Evolutionary conservation across 2,888 invertebrate species (phyloP).

Genomic region (Epistrophe grossulariae): DNA sequence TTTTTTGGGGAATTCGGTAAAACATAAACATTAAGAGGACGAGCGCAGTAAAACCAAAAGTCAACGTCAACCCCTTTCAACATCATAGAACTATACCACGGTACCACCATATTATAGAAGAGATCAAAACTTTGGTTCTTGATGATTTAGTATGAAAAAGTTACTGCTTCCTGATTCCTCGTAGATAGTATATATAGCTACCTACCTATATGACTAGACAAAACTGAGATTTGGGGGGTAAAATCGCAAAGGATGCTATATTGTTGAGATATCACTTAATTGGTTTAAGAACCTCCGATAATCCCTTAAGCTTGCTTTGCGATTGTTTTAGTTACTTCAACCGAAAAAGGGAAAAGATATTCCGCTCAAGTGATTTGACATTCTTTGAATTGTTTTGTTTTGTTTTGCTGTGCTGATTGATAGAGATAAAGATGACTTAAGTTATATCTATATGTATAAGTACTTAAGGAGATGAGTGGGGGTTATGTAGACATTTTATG

Average conservation of each 20-base stretch:
- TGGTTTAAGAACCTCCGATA: slow-evolving; percentile 42
- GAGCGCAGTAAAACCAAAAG: not conserved
- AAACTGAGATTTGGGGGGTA: not conserved
- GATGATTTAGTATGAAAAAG: slow-evolving; percentile 1
- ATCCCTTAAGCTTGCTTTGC: slow-evolving; percentile 59
- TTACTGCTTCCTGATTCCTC: slow-evolving; percentile 6
- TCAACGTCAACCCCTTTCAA: not conserved
- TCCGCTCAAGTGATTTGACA: slow-evolving; percentile 52
- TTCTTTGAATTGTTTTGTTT: slow-evolving; percentile 44
- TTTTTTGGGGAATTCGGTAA: not conserved
- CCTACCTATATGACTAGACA: not conserved
- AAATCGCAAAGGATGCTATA: slow-evolving; percentile 44
- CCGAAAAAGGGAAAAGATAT: slow-evolving; percentile 44
- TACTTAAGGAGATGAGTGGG: not conserved
- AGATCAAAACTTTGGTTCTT: not conserved
- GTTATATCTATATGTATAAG: not conserved
- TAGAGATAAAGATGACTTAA: slow-evolving; percentile 45
- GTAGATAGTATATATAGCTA: too few species aligned
- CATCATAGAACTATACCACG: not conserved
- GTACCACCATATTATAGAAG: not conserved
- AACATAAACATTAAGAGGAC: not conserved
- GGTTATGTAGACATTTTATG: not conserved
- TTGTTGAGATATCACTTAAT: slow-evolving; percentile 44
- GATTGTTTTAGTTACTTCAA: slow-evolving; percentile 68
- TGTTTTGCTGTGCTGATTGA: slow-evolving; percentile 35